Evolutionary conservation across 2,113 vertebrate species (phyloP).

Genomic region (Epinephelus fuscoguttatus): DNA sequence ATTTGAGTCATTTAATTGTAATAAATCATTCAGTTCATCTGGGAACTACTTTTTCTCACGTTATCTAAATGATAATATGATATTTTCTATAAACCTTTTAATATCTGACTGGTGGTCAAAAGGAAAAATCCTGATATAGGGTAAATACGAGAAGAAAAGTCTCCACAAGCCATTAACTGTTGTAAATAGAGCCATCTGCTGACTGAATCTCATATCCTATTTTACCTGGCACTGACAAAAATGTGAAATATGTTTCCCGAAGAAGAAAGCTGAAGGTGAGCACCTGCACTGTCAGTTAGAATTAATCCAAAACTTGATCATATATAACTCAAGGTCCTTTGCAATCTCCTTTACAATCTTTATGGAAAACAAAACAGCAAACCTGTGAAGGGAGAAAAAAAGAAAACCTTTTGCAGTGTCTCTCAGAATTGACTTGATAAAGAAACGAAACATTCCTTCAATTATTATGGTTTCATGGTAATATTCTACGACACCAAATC

Average conservation of each 20-base stretch:
- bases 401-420: neutral
- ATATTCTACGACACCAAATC: slow-evolving; percentile 19
- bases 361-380: slow-evolving; percentile 6
- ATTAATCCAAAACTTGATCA: slow-evolving; percentile 48
- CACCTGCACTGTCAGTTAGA: slow-evolving; percentile 31
- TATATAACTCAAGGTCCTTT: slow-evolving; percentile 24
- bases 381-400: neutral
- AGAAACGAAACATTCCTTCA: neutral
- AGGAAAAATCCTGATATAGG: neutral
- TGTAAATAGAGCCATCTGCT: slow-evolving; percentile 38
- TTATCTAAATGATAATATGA: neutral
- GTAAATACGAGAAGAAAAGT: neutral
- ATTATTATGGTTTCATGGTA: neutral
- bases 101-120: neutral
- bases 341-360: slow-evolving; percentile 31
- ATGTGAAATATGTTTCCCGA: slow-evolving; percentile 28
- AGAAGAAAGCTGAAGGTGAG: slow-evolving; percentile 49
- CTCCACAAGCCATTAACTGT: slow-evolving; percentile 5
- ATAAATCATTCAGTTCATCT: neutral
- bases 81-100: neutral
- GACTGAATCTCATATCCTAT: neutral
- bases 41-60: neutral
- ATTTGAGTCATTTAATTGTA: neutral
- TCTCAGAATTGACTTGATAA: neutral
- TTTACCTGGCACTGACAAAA: slow-evolving; percentile 27